These are phyloP conservation scores for Danio aesculapii DNA, from an alignment of 2,797 vertebrate genomes.

Conservation along the genomic window DNA sequence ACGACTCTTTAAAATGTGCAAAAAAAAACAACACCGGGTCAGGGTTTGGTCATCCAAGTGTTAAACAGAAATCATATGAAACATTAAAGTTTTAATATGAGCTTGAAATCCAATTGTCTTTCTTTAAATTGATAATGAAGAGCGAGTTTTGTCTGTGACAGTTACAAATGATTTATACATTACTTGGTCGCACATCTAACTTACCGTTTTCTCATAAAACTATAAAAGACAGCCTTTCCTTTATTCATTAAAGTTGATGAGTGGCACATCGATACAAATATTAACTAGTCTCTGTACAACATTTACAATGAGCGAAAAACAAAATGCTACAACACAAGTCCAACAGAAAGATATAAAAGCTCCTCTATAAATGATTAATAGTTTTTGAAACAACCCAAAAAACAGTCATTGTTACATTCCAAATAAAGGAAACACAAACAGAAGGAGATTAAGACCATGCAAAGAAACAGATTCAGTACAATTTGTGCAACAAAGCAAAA, in stretches of 20 bases:
- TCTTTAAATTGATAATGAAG: neutral
- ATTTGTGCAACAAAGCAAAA: slow-evolving; percentile 72
- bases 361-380: slow-evolving; percentile 38
- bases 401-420: slow-evolving; percentile 46
- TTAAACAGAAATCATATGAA: neutral
- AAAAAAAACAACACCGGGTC: slow-evolving; percentile 6
- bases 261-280: slow-evolving; percentile 80
- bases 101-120: neutral
- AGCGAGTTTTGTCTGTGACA: neutral
- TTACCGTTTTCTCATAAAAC: slow-evolving; percentile 68
- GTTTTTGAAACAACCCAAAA: slow-evolving; percentile 44
- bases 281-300: slow-evolving; percentile 79
- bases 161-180: slow-evolving; percentile 59
- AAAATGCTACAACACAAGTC: slow-evolving; percentile 50
- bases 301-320: slow-evolving; percentile 71
- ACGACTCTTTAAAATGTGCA: slow-evolving; percentile 32
- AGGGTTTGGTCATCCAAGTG: slow-evolving; percentile 13
- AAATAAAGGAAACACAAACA: slow-evolving; percentile 42
- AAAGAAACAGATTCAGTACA: slow-evolving; percentile 53
- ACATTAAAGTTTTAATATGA: neutral
- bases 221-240: slow-evolving; percentile 68
- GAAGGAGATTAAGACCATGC: slow-evolving; percentile 54
- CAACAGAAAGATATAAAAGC: slow-evolving; percentile 55
- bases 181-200: slow-evolving; percentile 63
- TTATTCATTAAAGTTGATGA: slow-evolving; percentile 69